These are phyloP conservation scores for Hassar affinis DNA, from an alignment of 2,113 vertebrate species.

Conservation along the genomic window DNA sequence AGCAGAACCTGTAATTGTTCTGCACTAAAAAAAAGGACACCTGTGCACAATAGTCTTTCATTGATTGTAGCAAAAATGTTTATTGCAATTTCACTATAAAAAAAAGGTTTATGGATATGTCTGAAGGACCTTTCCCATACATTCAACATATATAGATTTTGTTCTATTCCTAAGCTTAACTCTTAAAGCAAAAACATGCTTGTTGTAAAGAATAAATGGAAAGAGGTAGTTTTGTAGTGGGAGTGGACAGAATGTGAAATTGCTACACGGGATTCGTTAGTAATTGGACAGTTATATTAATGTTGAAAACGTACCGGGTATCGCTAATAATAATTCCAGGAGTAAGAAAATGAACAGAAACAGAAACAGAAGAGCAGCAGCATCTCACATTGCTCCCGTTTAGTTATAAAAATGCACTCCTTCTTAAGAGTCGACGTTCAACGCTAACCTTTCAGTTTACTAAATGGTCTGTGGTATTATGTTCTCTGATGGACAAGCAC, in stretches of 20 bases:
- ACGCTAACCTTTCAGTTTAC: background rate
- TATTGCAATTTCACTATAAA: conserved; percentile 44
- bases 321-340: conserved; percentile 20
- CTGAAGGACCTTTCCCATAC: conserved; percentile 22
- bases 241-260: conserved; percentile 32
- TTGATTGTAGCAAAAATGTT: conserved; percentile 40
- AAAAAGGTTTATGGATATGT: conserved; percentile 35
- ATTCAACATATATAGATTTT: conserved; percentile 8
- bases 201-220: conserved; percentile 29
- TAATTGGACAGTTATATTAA: conserved; percentile 5
- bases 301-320: background rate
- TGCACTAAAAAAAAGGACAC: background rate
- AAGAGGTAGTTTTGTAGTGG: conserved; percentile 53
- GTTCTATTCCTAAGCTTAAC: conserved; percentile 10
- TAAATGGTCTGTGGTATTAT: background rate
- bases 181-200: conserved; percentile 28
- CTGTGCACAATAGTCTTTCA: background rate
- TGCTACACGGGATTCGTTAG: conserved; percentile 17
- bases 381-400: conserved; percentile 48
- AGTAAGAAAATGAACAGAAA: conserved; percentile 37
- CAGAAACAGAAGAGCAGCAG: conserved; percentile 42
- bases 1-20: conserved; percentile 54
- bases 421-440: conserved; percentile 5
- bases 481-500: background rate
- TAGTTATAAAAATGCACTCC: conserved; percentile 18